phyloP scores from a whole-genome alignment of 2,113 vertebrate species.

The Eulacestoma nigropectus region DNA sequence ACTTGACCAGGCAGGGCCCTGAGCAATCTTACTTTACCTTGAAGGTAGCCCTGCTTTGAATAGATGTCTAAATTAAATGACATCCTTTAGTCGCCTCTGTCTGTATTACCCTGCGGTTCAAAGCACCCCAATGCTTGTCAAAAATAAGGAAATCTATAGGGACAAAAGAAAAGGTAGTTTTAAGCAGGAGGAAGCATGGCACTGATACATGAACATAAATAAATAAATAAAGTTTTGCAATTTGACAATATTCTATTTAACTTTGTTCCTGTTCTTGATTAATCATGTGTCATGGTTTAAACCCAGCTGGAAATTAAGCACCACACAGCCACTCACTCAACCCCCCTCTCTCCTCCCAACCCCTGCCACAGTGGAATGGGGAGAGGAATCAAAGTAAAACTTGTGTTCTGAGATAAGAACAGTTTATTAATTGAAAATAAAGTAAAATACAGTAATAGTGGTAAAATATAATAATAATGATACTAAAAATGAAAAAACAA shows the following conservation, averaged over 20 bases:
- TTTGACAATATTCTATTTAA: not conserved
- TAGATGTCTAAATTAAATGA: not conserved
- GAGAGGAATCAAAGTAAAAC: not conserved
- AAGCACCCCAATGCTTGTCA: not conserved
- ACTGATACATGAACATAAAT: not conserved
- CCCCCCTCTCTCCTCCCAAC: not conserved
- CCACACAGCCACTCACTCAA: accelerated
- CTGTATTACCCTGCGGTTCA: not conserved
- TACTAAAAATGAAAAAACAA: not conserved
- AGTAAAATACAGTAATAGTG: not conserved
- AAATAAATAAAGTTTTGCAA: not conserved
- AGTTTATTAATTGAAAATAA: not conserved
- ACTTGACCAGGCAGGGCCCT: not conserved
- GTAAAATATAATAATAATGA: not conserved
- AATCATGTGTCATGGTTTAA: not conserved
- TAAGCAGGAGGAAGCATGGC: not conserved
- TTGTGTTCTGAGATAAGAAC: not conserved
- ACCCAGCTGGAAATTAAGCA: not conserved
- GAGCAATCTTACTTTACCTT: not conserved
- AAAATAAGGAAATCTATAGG: not conserved
- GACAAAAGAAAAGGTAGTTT: not conserved
- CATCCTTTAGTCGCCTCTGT: not conserved
- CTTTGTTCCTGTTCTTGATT: not conserved
- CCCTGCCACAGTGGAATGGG: not conserved
- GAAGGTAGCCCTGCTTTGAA: not conserved